Conservation (phyloP, 2,113 vertebrate genomes). For the Chaenogobius annularis region DNA sequence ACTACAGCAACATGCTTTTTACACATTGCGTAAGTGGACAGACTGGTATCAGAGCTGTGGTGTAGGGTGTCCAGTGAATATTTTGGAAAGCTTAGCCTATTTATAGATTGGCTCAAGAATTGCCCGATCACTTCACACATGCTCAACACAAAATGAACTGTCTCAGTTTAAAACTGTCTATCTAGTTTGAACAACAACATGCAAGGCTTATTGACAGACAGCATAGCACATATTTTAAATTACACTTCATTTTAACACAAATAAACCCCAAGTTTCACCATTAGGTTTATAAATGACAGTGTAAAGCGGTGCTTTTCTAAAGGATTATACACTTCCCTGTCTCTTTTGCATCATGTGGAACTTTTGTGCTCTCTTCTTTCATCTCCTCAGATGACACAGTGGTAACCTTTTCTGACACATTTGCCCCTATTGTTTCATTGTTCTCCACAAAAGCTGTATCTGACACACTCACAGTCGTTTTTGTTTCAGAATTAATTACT, state of each 20-base stretch:
- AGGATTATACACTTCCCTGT: constrained; percentile 63
- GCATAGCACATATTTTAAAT: background rate
- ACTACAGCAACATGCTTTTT: background rate
- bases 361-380: constrained; percentile 8
- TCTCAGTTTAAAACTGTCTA: too few species aligned
- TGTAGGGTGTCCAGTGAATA: background rate
- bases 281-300: background rate
- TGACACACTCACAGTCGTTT: background rate
- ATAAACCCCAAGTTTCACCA: background rate
- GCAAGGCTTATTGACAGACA: background rate
- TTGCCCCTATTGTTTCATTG: constrained; percentile 19
- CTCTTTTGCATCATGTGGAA: constrained; percentile 23
- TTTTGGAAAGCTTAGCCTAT: constrained; percentile 43
- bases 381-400: constrained; percentile 27
- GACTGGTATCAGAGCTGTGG: background rate
- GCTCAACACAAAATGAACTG: constrained; percentile 1
- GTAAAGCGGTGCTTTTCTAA: constrained; percentile 25
- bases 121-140: constrained; percentile 15
- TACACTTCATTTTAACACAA: background rate
- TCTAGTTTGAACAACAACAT: background rate
- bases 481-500: background rate
- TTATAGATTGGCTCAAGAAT: constrained; percentile 52
- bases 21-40: background rate
- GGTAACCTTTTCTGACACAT: constrained; percentile 15
- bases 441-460: constrained; percentile 14